Percentiles rank a stretch among this genome's conserved stretches.
These are phyloP conservation scores for Melinaea marsaeus DNA, from an alignment of 2,888 invertebrate genomes.

Conservation along the genomic window DNA sequence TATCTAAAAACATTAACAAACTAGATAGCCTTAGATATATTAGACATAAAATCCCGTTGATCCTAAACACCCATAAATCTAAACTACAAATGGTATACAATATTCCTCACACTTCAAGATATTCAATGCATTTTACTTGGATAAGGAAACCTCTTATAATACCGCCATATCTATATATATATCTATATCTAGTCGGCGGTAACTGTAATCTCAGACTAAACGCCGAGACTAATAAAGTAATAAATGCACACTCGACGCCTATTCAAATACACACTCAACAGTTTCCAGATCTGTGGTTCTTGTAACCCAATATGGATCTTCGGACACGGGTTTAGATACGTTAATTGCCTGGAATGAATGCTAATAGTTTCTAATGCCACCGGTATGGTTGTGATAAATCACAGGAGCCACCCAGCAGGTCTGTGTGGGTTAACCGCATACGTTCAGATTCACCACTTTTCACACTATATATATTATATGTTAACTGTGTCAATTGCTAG, in stretches of 20 bases:
- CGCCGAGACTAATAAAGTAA: slow-evolving; percentile 40
- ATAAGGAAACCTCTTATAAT: slow-evolving; percentile 31
- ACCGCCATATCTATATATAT: slow-evolving; percentile 16
- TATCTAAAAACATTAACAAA: no score
- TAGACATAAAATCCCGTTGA: slow-evolving; percentile 24
- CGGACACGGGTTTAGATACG: slow-evolving; percentile 11
- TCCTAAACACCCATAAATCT: slow-evolving; percentile 28
- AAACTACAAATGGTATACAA: slow-evolving; percentile 33
- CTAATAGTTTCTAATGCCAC: slow-evolving; percentile 42
- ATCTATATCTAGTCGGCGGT: slow-evolving; percentile 15
- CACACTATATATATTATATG: slow-evolving; percentile 17
- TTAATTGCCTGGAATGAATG: slow-evolving; percentile 21
- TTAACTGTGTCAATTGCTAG: slow-evolving; percentile 22
- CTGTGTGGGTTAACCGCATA: slow-evolving; percentile 38
- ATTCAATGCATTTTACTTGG: slow-evolving; percentile 33
- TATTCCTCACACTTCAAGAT: slow-evolving; percentile 32
- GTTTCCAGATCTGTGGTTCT: slow-evolving; percentile 20
- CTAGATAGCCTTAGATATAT: slow-evolving; percentile 10
- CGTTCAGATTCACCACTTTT: slow-evolving; percentile 27
- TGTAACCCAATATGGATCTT: slow-evolving; percentile 7
- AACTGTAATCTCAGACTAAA: slow-evolving; percentile 32
- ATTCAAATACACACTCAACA: slow-evolving; percentile 22
- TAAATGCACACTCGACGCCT: slow-evolving; percentile 38
- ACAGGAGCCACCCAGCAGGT: slow-evolving; percentile 45
- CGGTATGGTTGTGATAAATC: slow-evolving; percentile 42